Percentiles rank a stretch among this genome's conserved stretches.
phyloP scores from a whole-genome alignment of 1,140 invertebrate species.

The Drosophila subobscura region DNA sequence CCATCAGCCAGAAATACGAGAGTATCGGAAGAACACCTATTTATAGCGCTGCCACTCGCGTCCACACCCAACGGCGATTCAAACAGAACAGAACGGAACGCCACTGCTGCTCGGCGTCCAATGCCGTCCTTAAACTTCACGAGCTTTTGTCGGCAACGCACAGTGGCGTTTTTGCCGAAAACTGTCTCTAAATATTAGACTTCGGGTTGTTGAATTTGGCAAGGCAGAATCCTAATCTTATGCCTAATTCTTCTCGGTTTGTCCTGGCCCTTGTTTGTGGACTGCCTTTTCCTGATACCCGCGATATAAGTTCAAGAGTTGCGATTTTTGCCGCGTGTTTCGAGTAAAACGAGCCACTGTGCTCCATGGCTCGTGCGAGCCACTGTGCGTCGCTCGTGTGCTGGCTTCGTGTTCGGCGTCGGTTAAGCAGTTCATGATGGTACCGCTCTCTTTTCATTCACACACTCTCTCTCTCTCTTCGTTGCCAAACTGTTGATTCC shows the following conservation, averaged over 20 bases:
- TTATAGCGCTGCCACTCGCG: slow-evolving; percentile 33
- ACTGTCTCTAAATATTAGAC: no score
- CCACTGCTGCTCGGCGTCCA: slow-evolving; percentile 34
- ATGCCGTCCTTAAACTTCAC: slow-evolving; percentile 67
- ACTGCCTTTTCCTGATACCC: no score
- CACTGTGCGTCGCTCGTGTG: not conserved
- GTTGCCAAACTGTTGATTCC: slow-evolving; percentile 77
- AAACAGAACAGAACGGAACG: slow-evolving; percentile 59
- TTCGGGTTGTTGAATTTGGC: no score
- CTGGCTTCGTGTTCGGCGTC: slow-evolving; percentile 39
- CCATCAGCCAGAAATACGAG: slow-evolving; percentile 16
- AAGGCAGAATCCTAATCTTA: no score
- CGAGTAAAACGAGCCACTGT: no score
- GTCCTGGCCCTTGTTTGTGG: no score
- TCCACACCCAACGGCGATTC: slow-evolving; percentile 54
- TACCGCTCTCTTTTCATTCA: slow-evolving; percentile 11
- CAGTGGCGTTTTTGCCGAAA: slow-evolving; percentile 24
- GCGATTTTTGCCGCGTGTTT: no score
- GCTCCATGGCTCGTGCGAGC: no score
- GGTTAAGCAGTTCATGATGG: slow-evolving; percentile 55
- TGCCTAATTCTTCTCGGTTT: no score
- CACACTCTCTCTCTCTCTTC: slow-evolving; percentile 18
- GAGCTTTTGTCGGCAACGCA: slow-evolving; percentile 3
- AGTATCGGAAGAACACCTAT: slow-evolving; percentile 11
- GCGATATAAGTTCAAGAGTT: no score